Percentiles rank a stretch among this genome's conserved stretches.
These are phyloP conservation scores for Brachyrhaphis roseni DNA, from an alignment of 2,797 vertebrate genomes.

Conservation along the genomic window DNA sequence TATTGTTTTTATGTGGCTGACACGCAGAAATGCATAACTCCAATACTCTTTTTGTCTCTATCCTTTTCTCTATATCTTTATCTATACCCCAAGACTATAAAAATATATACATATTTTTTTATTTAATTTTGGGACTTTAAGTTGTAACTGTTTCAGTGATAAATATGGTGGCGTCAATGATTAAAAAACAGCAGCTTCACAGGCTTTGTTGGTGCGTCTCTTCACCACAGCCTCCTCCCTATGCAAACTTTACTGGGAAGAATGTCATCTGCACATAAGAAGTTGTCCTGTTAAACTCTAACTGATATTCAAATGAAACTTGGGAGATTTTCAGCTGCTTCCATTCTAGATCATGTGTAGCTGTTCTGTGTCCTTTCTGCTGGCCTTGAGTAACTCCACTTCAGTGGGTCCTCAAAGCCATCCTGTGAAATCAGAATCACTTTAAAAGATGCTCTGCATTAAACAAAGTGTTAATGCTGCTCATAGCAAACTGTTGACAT, in stretches of 20 bases:
- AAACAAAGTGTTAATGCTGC: neutral
- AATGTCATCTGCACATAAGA: neutral
- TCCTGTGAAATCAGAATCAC: neutral
- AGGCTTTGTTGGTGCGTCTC: neutral
- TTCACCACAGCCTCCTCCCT: neutral
- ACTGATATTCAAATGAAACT: neutral
- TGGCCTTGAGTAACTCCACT: neutral
- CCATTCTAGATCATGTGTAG: neutral
- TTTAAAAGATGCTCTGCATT: neutral
- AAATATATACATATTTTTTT: neutral
- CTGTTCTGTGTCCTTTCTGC: neutral
- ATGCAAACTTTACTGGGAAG: neutral
- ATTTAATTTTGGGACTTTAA: neutral
- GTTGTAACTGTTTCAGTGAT: neutral
- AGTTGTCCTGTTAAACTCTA: neutral
- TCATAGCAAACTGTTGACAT: neutral
- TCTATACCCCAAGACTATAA: neutral
- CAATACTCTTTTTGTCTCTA: neutral
- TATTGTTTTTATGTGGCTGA: neutral
- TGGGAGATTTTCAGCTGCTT: neutral
- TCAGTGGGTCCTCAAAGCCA: neutral
- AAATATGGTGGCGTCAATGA: neutral
- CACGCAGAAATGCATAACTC: neutral
- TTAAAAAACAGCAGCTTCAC: neutral
- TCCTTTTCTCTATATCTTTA: neutral